Base-by-base conservation (phyloP, 2,113 vertebrate species). In the Fregata magnificens region DNA sequence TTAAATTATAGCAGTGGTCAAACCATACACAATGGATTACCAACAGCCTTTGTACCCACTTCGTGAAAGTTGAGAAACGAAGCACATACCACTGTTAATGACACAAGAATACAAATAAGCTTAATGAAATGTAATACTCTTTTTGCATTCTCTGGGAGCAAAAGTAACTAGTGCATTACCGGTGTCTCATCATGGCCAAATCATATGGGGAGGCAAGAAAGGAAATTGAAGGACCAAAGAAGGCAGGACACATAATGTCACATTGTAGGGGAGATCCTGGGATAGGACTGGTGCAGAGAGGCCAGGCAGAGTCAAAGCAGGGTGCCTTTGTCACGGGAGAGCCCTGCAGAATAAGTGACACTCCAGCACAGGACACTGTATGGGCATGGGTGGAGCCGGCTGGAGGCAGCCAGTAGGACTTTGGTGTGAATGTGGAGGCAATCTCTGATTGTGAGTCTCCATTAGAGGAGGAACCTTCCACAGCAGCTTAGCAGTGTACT, bases 371-470 rank as follows among this genome's bases (percentile, higher is more conserved):
- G 17, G 16, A 15, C 17, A 16, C 7, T 44, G 6, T 18, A 25
- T 12, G n/a, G 26, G 4, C 26, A 38, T 4, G 24, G 8, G 12
- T 61, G 45, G 21, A 77, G 17, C 6, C 26, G 28, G 38, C 52
- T 40, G 7, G n/a, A 18, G 34, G 2, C 42, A 79, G 7, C 13
- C 5, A 7, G n/a, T 11, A 67, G 42, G 9, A 18, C 17, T 31
- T 5, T 7, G 6, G 6, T 24, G 5, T 29, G 4, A 50, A 29
- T 1, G 1, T 36, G 26, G 17, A 53, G 10, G 16, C 9, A 18
- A 61, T 17, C 36, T 84, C 50, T 70, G 24, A 34, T 2, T 31
- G 2, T 66, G 42, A 45, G 53, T 58, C 50, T 70, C 15, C 38
- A 84, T 86, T 42, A 78, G 36, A 40, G 18, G 7, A 84, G 16